These are phyloP conservation scores for Siniperca chuatsi DNA, from an alignment of 2,113 vertebrate genomes.

Conservation along the genomic window DNA sequence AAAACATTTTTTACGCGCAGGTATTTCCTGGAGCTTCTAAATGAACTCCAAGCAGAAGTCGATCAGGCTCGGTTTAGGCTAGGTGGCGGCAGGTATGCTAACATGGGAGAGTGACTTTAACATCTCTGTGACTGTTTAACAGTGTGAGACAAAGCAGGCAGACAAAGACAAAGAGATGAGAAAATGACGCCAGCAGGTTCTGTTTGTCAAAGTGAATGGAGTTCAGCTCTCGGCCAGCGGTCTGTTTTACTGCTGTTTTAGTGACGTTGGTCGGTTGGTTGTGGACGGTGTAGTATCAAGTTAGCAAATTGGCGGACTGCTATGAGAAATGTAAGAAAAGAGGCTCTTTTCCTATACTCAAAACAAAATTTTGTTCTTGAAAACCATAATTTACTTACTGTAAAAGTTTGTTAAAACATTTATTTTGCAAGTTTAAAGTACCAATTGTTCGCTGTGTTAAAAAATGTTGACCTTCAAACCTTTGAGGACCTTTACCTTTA, in stretches of 20 bases:
- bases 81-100: conserved; percentile 38
- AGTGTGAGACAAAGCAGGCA: conserved; percentile 40
- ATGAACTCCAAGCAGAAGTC: conserved; percentile 7
- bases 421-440: background rate
- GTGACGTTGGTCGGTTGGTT: background rate
- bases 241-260: background rate
- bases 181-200: conserved; percentile 23
- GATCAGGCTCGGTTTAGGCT: conserved; percentile 49
- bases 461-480: background rate
- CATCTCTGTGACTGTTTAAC: conserved; percentile 40
- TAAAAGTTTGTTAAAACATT: background rate
- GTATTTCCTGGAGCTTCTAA: conserved; percentile 31
- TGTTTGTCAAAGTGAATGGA: conserved; percentile 21
- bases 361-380: background rate
- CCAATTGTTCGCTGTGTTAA: background rate
- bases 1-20: background rate
- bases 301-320: background rate
- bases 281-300: background rate
- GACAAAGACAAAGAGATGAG: background rate
- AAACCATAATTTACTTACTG: background rate
- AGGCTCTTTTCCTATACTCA: background rate
- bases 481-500: background rate
- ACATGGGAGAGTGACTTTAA: conserved; percentile 26
- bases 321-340: background rate
- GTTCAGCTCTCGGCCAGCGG: background rate